A percentile compares a stretch with the other conserved stretches of the same genome.
Evolutionary conservation across 1,140 invertebrate species (phyloP).

Genomic region (Xylocopa sonorina): DNA sequence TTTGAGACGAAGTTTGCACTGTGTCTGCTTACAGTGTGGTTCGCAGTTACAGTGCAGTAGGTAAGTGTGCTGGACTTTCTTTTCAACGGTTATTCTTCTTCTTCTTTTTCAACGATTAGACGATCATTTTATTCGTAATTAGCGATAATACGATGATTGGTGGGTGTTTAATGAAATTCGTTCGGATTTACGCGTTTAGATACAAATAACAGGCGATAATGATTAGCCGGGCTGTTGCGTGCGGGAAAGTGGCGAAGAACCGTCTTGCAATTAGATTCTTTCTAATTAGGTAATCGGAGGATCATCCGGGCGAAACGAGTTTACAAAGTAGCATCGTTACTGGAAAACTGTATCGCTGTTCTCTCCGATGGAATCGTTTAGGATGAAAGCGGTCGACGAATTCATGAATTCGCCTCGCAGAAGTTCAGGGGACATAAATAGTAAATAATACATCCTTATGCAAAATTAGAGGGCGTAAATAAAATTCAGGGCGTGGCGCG

Average conservation of each 20-base stretch:
- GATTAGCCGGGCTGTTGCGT: not conserved
- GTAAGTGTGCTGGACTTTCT: not conserved
- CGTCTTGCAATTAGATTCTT: not conserved
- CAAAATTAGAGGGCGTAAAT: not conserved
- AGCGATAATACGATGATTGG: not conserved
- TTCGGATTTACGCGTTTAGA: not conserved
- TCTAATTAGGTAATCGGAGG: not conserved
- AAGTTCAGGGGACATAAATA: no score
- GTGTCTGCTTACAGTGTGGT: no score
- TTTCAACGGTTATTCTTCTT: not conserved
- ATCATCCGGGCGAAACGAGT: not conserved
- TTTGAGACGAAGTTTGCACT: no score
- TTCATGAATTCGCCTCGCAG: no score
- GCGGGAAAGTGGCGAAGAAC: not conserved
- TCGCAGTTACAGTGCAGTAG: not conserved
- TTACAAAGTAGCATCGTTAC: no score
- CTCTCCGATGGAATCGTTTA: not conserved
- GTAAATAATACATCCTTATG: not conserved
- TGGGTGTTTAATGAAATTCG: not conserved
- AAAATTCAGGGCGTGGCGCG: slow-evolving; percentile 17
- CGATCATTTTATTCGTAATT: not conserved
- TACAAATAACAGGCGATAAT: not conserved
- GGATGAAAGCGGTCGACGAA: no score
- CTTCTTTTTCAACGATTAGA: not conserved
- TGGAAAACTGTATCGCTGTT: not conserved